Conservation (phyloP, 2,113 vertebrate genomes). For the Columba livia region DNA sequence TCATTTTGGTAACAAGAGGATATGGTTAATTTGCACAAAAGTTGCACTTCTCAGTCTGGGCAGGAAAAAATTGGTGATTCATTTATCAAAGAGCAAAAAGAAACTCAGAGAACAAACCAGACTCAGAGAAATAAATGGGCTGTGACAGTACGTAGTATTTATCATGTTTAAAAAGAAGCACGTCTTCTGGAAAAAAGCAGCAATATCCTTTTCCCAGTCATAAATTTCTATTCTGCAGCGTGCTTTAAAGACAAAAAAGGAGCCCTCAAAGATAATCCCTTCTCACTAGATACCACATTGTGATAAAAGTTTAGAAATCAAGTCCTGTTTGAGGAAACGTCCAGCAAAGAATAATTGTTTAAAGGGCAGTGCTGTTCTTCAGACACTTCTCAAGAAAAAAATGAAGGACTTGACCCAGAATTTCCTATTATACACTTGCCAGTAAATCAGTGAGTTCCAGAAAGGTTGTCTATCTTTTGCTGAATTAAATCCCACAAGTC, state of each 20-base stretch:
- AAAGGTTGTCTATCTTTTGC: not conserved
- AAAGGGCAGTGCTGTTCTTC: not conserved
- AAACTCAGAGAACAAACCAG: constrained; percentile 34
- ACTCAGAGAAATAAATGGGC: constrained; percentile 44
- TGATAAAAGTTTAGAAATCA: not conserved
- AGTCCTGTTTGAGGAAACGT: not conserved
- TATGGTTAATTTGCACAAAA: constrained; percentile 35
- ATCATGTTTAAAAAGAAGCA: constrained; percentile 18
- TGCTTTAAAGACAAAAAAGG: not conserved
- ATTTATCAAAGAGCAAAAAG: constrained; percentile 38
- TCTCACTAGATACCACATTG: not conserved
- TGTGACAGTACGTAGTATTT: not conserved
- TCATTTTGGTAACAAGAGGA: constrained; percentile 21
- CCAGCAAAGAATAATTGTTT: not conserved
- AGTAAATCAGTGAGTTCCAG: not conserved
- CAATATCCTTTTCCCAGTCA: not conserved
- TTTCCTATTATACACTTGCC: not conserved
- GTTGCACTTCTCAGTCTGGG: constrained; percentile 23
- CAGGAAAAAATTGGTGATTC: constrained; percentile 30
- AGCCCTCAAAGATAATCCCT: not conserved
- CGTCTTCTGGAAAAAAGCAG: not conserved
- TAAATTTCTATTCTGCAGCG: not conserved
- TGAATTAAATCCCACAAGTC: not conserved
- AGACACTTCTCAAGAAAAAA: not conserved
- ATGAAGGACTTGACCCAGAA: not conserved